Evolutionary conservation across 2,113 vertebrate genomes (phyloP), one percentile per base, ranked within the genome.

Genomic region (Gavialis gangeticus): DNA sequence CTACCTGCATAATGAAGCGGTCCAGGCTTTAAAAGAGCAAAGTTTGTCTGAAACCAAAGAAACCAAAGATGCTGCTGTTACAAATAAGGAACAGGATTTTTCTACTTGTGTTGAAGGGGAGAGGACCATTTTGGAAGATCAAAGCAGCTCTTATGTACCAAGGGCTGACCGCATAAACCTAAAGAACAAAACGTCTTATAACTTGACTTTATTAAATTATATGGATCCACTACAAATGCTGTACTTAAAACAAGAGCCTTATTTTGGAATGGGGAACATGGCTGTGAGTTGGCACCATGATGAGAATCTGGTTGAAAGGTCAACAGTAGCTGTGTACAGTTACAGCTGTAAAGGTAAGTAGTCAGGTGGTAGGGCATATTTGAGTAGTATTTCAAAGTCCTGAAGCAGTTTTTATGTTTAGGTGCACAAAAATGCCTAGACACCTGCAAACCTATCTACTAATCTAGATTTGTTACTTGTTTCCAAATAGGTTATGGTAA

Each of bases 231-330:
- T 98, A 18, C 96, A 98, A 88, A 99, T 99, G 98, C 96, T 96
- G 7, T 99, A 99, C 89, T 98, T 99, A 93, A 99, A 99, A 95
- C 99, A 99, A 90, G 99, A 99, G 34, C 99, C 99, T 0, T 99
- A 99, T 92, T 99, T 99, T 63, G 99, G 99, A 90, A 99, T 99
- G 99, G 99, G 99, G 56, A 99, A 97, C 91, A 99, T 99, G 99
- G 99, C 99, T 0, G 99, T 99, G 89, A 99, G 99, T 93, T 99
- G 99, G 99, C 99, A 99, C 94, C 99, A 99, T 1, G 99, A 99
- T 0, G 99, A 99, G 97, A 99, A 99, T 89, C 98, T 99, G 93
- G 98, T 99, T 94, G 98, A 98, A 60, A 97, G 98, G 93, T 99
- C 99, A 2, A 98, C 99, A 0, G 99, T 99, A 83, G 99, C 99